Evolutionary conservation across 2,113 vertebrate genomes (phyloP), one percentile per base, ranked within the genome.

Genomic region (Thunnus maccoyii): DNA sequence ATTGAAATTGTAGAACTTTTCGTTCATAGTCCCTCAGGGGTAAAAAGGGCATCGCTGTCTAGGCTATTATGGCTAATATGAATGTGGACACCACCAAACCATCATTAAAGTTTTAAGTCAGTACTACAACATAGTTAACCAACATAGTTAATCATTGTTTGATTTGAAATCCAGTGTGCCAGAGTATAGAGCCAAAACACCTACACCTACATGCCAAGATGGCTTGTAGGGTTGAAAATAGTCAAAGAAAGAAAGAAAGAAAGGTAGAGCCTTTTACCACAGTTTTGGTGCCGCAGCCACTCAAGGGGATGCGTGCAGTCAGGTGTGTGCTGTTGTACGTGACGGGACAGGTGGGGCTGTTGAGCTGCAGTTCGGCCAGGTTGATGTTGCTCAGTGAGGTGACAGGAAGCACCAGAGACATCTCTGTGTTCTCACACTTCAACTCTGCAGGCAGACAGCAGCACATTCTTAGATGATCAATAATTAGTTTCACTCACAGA

Each of bases 201-300:
- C 9, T 41, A 41, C 36, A 41, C 7, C 36, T 41, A 61, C 17
- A 66, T 18, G 3, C 4, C 20, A 32, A 13, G 17, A 51, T n/a
- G 27, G 8, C 7, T 25, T 30, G 27, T 30, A 30, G 27, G 27
- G 27, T 30, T 41, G n/a, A 9, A 51, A 20, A 14, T 54, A 32
- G 14, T 48, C 12, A 25, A 65, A 65, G 3, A 52, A 12, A 17
- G 1, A 12, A n/a, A 60, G 20, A 18, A 14, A 65, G 14, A 41
- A 41, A 47, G 17, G 27, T 58, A 30, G 44, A 15, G 16, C 9
- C 4, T 36, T 4, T 78, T 93, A 95, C 94, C 92, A 94, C 85
- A 63, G 30, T 63, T 85, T 90, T 86, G 56, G 94, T 95, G 62
- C 94, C 94, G 8, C 94, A 95, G 87, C 90, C 87, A 0, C 6